Base-by-base conservation (phyloP, 2,888 invertebrate species). In the Panzeria rudis region DNA sequence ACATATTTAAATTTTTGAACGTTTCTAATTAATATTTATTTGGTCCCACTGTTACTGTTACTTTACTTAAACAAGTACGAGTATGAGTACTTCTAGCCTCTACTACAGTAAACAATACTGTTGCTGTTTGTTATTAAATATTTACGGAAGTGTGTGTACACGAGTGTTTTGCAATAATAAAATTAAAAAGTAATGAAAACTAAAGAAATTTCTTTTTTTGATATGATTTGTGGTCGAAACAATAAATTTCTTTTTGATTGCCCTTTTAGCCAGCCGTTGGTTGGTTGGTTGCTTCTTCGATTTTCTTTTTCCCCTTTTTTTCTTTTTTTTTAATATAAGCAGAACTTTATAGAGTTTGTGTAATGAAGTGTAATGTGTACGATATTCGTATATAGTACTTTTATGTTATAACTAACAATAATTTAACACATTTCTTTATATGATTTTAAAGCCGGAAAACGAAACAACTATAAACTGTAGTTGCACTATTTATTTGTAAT, bases 161-260 rank as follows among this genome's bases (percentile, higher is more conserved):
- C 17, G 13, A 11, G 11, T 64, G 23, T 75, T 75, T 75, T 54
- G 61, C 59, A 75, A 68, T 81, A 35, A 66, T 20, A 35, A 59
- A 32, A 1, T 47, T 35, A 41, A 52, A 35, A 71, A 44, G 7
- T 29, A 56, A 56, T 56, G n/a, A 29, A 56, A 54, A 54, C 11
- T 23, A 75, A 50, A 25, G 38, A 32, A 68, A 56, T 77, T 77
- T 78, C 50, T 78, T 69, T 69, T 68, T 41, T 78, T 35, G 17
- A 52, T 69, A 69, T 78, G 47, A 78, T 61, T 61, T 69, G 68
- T 61, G 77, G 77, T 69, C 77, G 59, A 78, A 78, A 69, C 54
- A 64, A 72, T 59, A 68, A 75, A 69, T 75, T 79, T 73, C 73
- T 69, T 78, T 78, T 72, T 72, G 47, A 66, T 78, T 73, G 80